Evolutionary conservation across 2,113 vertebrate genomes (phyloP).

Genomic region (Percina caprodes): DNA sequence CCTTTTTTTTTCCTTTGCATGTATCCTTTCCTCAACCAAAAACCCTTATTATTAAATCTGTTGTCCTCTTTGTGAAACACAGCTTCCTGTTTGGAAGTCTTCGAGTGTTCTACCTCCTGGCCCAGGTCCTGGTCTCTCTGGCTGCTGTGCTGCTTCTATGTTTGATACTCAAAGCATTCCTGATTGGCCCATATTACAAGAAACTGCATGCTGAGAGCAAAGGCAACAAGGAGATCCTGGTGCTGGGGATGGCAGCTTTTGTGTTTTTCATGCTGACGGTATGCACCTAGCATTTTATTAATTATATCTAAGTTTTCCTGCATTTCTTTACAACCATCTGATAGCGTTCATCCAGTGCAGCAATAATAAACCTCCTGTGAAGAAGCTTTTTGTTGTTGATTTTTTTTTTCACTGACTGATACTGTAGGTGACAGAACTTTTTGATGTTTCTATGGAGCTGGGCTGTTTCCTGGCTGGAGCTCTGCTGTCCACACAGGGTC

Average conservation of each 20-base stretch:
- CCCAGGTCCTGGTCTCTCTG: slow-evolving; percentile 90
- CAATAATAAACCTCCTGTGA: background rate
- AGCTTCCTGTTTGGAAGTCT: slow-evolving; percentile 86
- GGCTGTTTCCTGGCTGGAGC: slow-evolving; percentile 97
- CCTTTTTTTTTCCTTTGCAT: background rate
- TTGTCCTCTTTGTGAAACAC: slow-evolving; percentile 34
- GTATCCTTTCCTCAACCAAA: background rate
- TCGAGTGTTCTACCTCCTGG: slow-evolving; percentile 87
- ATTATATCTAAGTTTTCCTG: background rate
- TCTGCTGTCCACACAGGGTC: slow-evolving; percentile 95
- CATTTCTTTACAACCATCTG: background rate
- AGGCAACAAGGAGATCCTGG: slow-evolving; percentile 95
- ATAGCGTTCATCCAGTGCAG: background rate
- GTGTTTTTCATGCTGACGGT: slow-evolving; percentile 96
- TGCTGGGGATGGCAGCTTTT: slow-evolving; percentile 93
- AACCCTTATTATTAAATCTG: background rate
- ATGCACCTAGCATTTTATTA: slow-evolving; percentile 19
- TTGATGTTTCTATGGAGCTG: slow-evolving; percentile 97
- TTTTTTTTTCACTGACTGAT: slow-evolving; percentile 2
- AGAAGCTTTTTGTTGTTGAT: background rate
- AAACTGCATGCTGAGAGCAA: slow-evolving; percentile 93
- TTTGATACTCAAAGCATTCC: slow-evolving; percentile 88
- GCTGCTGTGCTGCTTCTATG: slow-evolving; percentile 91
- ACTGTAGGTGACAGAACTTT: slow-evolving; percentile 90
- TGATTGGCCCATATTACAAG: slow-evolving; percentile 94